These are phyloP conservation scores for Drosophila buzzatii DNA, from an alignment of 2,888 invertebrate species.

Conservation along the genomic window DNA sequence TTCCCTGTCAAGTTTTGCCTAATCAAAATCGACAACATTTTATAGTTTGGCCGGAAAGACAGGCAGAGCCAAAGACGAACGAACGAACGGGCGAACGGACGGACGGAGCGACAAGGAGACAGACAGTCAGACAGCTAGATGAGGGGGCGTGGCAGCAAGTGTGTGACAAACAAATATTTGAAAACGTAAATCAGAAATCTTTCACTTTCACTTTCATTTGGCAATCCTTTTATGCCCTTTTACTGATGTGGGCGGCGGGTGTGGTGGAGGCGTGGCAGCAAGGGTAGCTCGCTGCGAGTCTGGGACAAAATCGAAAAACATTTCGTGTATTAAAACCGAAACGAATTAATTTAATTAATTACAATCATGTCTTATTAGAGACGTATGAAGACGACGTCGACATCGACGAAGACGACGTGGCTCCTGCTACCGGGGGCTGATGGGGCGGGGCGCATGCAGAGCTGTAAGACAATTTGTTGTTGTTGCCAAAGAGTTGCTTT, in stretches of 20 bases:
- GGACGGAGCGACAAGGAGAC: not conserved
- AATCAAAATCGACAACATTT: slow-evolving; percentile 83
- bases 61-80: slow-evolving; percentile 1
- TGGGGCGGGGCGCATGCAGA: not conserved
- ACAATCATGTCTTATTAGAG: slow-evolving; percentile 85
- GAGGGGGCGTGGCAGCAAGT: slow-evolving; percentile 27
- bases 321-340: slow-evolving; percentile 85
- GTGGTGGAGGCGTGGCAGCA: not conserved
- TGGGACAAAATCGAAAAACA: slow-evolving; percentile 80
- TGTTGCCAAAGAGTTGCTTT: slow-evolving; percentile 45
- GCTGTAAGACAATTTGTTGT: slow-evolving; percentile 35
- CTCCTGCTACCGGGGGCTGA: not conserved
- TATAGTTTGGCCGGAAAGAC: slow-evolving; percentile 69
- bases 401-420: slow-evolving; percentile 43
- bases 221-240: slow-evolving; percentile 73
- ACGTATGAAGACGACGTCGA: slow-evolving; percentile 73
- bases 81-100: not conserved
- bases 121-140: not conserved
- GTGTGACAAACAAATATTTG: slow-evolving; percentile 81
- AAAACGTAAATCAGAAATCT: slow-evolving; percentile 80
- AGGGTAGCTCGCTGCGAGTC: slow-evolving; percentile 26
- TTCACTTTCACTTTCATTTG: slow-evolving; percentile 72
- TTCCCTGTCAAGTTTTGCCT: slow-evolving; percentile 77
- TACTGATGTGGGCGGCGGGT: not conserved
- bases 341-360: slow-evolving; percentile 86